phyloP scores from a whole-genome alignment of 2,797 vertebrate genomes.

The Diceros bicornis region DNA sequence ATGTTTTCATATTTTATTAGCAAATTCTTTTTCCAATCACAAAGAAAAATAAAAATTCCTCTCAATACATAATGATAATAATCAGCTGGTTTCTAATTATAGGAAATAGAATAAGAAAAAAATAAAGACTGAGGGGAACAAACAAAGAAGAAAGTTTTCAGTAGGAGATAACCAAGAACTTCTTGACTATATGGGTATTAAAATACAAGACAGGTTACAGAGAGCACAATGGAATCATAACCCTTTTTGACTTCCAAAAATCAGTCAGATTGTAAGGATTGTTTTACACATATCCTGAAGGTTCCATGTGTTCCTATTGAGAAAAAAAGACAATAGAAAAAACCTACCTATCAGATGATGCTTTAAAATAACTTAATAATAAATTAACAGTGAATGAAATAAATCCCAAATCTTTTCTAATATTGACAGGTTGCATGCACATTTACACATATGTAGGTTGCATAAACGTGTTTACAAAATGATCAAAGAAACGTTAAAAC shows the following conservation, averaged over 20 bases:
- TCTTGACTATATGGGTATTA: neutral
- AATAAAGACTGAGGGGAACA: neutral
- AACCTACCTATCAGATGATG: neutral
- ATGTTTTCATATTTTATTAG: neutral
- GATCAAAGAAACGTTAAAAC: constrained; percentile 31
- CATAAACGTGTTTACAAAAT: constrained; percentile 19
- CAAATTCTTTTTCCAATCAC: constrained; percentile 14
- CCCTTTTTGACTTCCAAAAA: constrained; percentile 8
- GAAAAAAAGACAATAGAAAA: constrained; percentile 7
- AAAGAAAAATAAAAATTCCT: constrained; percentile 29
- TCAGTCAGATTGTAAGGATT: neutral
- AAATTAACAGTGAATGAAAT: constrained; percentile 45
- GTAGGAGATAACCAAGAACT: neutral
- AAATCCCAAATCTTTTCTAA: neutral
- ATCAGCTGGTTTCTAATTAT: neutral
- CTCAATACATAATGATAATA: neutral
- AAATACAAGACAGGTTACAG: constrained; percentile 23
- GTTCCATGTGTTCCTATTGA: neutral
- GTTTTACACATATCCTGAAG: neutral
- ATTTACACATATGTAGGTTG: neutral
- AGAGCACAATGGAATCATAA: neutral
- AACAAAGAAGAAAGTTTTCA: neutral
- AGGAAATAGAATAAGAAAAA: constrained; percentile 1
- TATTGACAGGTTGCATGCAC: neutral
- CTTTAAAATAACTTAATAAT: constrained; percentile 26